Evolutionary conservation across 1,140 invertebrate genomes (phyloP), one percentile per base, ranked within the genome.

Genomic region (Paralvinella palmiformis): DNA sequence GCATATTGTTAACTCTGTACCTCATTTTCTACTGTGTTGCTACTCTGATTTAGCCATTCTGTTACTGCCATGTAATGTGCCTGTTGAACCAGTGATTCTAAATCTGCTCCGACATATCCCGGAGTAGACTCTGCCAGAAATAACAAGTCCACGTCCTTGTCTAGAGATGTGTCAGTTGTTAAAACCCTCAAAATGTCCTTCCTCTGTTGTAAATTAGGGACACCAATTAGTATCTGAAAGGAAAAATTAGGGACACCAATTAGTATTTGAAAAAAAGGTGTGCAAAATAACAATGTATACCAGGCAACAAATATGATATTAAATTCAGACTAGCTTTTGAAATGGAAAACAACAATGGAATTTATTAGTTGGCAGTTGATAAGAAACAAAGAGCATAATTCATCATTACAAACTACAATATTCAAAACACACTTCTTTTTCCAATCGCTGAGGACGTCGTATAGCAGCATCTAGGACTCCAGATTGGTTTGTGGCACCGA

Each of bases 91-190:
- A 85, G 61, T 7, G 74, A 67, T 20, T 71, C 67, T 15, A 85
- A 70, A 72, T 85, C 84, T 52, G 80, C 79, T n/a, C 77, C 79
- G 55, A 83, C 78, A 75, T 81, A 85, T 24, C 83, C 84, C 24
- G 81, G 80, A 2, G 83, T 85, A 24, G 71, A 58, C 5, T 59
- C 62, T 33, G 76, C 68, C 27, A 79, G 24, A 7, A 52, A 24
- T 0, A 65, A 33, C 31, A 77, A 48, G 36, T 73, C 63, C 31
- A 79, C 44, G 59, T 74, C 72, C 41, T 29, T 17, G 41, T 29
- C 64, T n/a, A 76, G 17, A 22, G 62, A 53, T 41, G 78, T 37
- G 7, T 59, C 24, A 4, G 24, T 20, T 4, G 62, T 66, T 7
- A 68, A 59, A 17, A 69, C 53, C 13, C 56, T 48, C 17, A 79